Conservation (phyloP, 2,797 vertebrate genomes). For the Nannoperca obscura region DNA sequence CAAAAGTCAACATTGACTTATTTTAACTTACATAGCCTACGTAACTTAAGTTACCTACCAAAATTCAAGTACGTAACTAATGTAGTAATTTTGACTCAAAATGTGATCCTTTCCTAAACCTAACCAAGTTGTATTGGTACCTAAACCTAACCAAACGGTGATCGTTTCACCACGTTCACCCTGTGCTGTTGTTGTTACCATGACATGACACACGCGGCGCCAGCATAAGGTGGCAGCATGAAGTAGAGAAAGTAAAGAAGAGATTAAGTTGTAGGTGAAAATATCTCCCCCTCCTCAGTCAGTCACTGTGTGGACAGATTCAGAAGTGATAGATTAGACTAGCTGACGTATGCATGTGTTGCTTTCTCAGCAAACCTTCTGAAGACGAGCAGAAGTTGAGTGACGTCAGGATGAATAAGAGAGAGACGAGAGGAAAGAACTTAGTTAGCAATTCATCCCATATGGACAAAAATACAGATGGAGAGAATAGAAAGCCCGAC, state of each 20-base stretch:
- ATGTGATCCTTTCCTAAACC: too few relatives aligned
- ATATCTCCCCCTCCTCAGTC: conserved; percentile 10
- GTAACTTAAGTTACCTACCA: too few relatives aligned
- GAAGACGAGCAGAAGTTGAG: conserved; percentile 6
- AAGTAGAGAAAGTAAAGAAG: conserved; percentile 1
- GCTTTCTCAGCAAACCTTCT: conserved; percentile 60
- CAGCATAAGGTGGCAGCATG: background rate
- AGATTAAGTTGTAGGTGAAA: conserved; percentile 13
- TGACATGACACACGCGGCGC: too few relatives aligned
- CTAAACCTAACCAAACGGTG: too few relatives aligned
- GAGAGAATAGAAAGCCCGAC: conserved; percentile 59
- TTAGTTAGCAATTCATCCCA: conserved; percentile 45
- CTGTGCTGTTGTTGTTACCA: too few relatives aligned
- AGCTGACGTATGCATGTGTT: conserved; percentile 35
- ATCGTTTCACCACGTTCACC: too few relatives aligned
- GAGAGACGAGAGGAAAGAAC: conserved; percentile 38
- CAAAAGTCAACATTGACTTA: too few relatives aligned
- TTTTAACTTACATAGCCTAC: too few relatives aligned
- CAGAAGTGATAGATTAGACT: conserved; percentile 41
- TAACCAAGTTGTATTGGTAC: too few relatives aligned
- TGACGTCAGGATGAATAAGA: conserved; percentile 49
- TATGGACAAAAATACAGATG: conserved; percentile 58
- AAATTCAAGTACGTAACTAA: too few relatives aligned
- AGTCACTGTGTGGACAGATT: conserved; percentile 40
- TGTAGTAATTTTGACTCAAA: too few relatives aligned